Evolutionary conservation across 1,140 invertebrate genomes (phyloP).

Genomic region (Drosophila serrata): DNA sequence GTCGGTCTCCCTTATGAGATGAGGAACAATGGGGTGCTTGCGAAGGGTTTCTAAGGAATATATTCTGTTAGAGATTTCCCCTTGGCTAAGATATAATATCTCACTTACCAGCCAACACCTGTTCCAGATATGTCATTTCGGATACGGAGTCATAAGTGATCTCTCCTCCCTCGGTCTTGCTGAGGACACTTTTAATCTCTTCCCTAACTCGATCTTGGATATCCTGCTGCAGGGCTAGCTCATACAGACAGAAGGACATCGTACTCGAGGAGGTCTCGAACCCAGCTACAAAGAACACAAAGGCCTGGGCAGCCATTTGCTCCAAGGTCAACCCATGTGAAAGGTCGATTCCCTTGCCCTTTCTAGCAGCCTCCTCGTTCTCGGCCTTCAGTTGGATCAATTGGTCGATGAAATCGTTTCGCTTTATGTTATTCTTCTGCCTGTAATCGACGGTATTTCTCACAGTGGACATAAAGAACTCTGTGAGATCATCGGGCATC

Average conservation of each 20-base stretch:
- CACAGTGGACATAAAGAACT: constrained; percentile 85
- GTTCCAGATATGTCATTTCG: constrained; percentile 79
- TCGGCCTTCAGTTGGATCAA: constrained; percentile 77
- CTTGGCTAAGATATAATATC: neutral
- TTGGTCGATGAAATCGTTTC: constrained; percentile 85
- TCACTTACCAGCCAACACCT: constrained; percentile 79
- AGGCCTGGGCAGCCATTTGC: constrained; percentile 76
- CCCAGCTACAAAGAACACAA: constrained; percentile 81
- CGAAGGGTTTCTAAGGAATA: constrained; percentile 82
- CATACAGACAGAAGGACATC: constrained; percentile 85
- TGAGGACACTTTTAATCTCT: constrained; percentile 84
- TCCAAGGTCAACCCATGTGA: constrained; percentile 62
- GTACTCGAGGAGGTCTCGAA: constrained; percentile 84
- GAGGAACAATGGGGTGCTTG: constrained; percentile 86
- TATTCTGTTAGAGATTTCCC: neutral
- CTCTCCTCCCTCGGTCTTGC: constrained; percentile 41
- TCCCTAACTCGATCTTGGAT: constrained; percentile 86
- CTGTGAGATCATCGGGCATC: constrained; percentile 67
- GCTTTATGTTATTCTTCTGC: constrained; percentile 71
- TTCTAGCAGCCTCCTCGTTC: constrained; percentile 35
- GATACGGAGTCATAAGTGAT: constrained; percentile 77
- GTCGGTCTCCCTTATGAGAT: constrained; percentile 84
- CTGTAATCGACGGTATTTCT: constrained; percentile 82
- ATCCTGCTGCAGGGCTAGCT: constrained; percentile 82
- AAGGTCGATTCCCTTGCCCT: constrained; percentile 56